Evolutionary conservation across 2,888 invertebrate species (phyloP).

Genomic region (Pammene fasciana): DNA sequence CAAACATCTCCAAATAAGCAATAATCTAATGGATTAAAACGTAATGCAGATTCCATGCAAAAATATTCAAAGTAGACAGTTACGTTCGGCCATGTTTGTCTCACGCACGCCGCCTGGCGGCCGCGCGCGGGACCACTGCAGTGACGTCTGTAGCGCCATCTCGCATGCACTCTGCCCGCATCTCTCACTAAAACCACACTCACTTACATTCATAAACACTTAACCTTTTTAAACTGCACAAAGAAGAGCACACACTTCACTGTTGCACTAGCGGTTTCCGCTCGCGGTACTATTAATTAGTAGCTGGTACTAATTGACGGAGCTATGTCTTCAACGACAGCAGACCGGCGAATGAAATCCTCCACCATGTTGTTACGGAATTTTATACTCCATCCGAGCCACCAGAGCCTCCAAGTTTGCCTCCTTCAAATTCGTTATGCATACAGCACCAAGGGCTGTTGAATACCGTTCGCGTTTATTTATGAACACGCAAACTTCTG

Average conservation of each 20-base stretch:
- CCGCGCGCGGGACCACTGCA: slow-evolving; percentile 59
- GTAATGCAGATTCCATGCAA: slow-evolving; percentile 62
- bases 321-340: slow-evolving; percentile 81
- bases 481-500: slow-evolving; percentile 84
- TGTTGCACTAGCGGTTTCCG: background rate
- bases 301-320: slow-evolving; percentile 68
- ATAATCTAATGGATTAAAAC: slow-evolving; percentile 44
- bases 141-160: slow-evolving; percentile 61
- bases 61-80: slow-evolving; percentile 74
- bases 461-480: slow-evolving; percentile 85
- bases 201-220: slow-evolving; percentile 61
- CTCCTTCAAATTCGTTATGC: slow-evolving; percentile 85
- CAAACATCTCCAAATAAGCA: slow-evolving; percentile 32
- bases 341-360: slow-evolving; percentile 82
- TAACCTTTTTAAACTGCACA: slow-evolving; percentile 43
- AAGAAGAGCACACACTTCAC: slow-evolving; percentile 15
- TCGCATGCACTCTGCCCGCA: slow-evolving; percentile 56
- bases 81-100: slow-evolving; percentile 68
- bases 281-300: slow-evolving; percentile 41
- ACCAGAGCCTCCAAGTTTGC: slow-evolving; percentile 84
- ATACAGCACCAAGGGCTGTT: slow-evolving; percentile 85
- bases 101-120: slow-evolving; percentile 79
- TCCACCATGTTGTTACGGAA: slow-evolving; percentile 83
- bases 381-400: slow-evolving; percentile 83
- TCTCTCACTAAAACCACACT: slow-evolving; percentile 54